Percentiles rank a stretch among this genome's conserved stretches.
These are phyloP conservation scores for Papilio polyxenes DNA, from an alignment of 1,140 invertebrate species.

Conservation along the genomic window DNA sequence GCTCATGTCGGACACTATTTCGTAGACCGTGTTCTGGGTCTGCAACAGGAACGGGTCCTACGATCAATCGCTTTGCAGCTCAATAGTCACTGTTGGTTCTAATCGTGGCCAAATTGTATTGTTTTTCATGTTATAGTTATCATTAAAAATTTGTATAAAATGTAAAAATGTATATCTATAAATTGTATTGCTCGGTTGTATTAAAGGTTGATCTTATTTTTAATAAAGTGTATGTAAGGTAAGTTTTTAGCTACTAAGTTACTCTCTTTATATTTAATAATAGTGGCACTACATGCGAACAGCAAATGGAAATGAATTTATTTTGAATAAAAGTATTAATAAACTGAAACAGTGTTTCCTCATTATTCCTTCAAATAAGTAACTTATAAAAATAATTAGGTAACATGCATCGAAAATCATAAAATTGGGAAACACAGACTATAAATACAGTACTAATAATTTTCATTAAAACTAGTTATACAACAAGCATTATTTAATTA, in stretches of 20 bases:
- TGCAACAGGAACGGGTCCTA: constrained; percentile 84
- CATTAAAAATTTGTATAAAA: constrained; percentile 39
- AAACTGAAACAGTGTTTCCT: not conserved
- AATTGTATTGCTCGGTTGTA: constrained; percentile 27
- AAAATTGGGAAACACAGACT: not conserved
- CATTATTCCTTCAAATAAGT: not conserved
- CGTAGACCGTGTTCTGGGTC: constrained; percentile 98
- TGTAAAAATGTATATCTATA: constrained; percentile 12
- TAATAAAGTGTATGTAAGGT: not conserved
- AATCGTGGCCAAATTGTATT: constrained; percentile 57
- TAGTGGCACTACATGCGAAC: constrained; percentile 50
- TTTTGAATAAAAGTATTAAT: not conserved
- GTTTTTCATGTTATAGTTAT: constrained; percentile 41
- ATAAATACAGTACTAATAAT: not conserved
- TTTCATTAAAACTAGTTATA: not conserved
- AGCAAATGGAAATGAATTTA: constrained; percentile 53
- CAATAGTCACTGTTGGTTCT: constrained; percentile 63
- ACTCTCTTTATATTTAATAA: not conserved
- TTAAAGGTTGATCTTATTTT: not conserved
- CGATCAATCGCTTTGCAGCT: constrained; percentile 80
- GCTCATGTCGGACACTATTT: constrained; percentile 98
- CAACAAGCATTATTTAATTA: not conserved
- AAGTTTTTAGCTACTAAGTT: not conserved
- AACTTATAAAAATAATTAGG: not conserved
- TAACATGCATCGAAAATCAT: not conserved